Evolutionary conservation across 2,113 vertebrate species (phyloP).

Genomic region (Coryphaenoides rupestris): DNA sequence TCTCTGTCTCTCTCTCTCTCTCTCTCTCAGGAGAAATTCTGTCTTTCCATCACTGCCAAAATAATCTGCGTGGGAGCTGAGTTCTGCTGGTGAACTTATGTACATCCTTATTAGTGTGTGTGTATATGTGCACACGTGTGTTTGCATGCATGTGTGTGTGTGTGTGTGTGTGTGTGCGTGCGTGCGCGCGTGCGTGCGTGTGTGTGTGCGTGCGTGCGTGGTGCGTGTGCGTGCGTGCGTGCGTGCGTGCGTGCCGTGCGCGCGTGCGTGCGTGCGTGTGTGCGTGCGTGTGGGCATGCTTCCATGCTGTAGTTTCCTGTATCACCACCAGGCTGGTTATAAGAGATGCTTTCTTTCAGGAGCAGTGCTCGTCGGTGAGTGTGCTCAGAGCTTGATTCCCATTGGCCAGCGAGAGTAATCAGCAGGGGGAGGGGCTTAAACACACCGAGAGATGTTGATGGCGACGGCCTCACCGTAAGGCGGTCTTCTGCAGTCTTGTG

Average conservation of each 20-base stretch:
- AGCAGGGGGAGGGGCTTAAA: slow-evolving; percentile 53
- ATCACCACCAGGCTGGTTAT: background rate
- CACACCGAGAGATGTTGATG: slow-evolving; percentile 69
- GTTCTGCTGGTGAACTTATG: slow-evolving; percentile 37
- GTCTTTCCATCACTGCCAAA: slow-evolving; percentile 60
- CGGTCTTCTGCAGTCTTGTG: no score
- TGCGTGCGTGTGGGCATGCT: background rate
- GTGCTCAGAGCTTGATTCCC: slow-evolving; percentile 44
- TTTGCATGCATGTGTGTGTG: slow-evolving; percentile 3
- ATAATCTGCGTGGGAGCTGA: slow-evolving; percentile 54
- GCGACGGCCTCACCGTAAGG: background rate
- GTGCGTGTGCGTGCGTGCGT: no score
- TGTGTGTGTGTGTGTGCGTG: slow-evolving; percentile 14
- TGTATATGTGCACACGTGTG: slow-evolving; percentile 16
- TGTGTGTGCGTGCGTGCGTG: background rate
- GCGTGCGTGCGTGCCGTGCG: no score
- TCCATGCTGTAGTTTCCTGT: background rate
- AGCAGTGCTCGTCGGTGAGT: no score
- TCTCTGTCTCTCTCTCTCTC: background rate
- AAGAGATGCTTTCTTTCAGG: no score
- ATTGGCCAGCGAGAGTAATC: slow-evolving; percentile 49
- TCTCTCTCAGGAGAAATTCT: slow-evolving; percentile 48
- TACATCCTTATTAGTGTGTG: no score
- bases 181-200: background rate
- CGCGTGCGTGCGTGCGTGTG: slow-evolving; percentile 3